Conservation (phyloP, 2,113 vertebrate genomes). For the Psittacula cyanocephala region DNA sequence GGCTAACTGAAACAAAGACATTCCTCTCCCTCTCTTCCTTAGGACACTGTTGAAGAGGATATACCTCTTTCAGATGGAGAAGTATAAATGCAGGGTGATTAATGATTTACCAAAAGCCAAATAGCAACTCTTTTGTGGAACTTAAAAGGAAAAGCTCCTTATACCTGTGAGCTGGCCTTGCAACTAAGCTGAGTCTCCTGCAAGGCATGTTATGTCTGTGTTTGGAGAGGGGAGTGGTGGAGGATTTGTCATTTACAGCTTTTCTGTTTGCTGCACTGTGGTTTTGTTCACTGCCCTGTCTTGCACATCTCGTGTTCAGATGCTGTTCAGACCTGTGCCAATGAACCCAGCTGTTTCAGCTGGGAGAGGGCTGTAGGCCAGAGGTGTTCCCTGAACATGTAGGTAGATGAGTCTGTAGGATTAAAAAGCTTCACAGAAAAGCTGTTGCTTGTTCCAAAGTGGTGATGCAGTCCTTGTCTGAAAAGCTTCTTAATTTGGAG, state of each 20-base stretch:
- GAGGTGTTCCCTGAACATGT: not conserved
- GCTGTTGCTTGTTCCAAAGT: not conserved
- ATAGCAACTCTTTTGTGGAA: not conserved
- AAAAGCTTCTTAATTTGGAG: not conserved
- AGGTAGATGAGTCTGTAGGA: not conserved
- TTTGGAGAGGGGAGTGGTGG: not conserved
- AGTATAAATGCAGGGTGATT: not conserved
- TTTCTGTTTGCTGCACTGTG: not conserved
- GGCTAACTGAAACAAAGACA: not conserved
- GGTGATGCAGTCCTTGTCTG: not conserved
- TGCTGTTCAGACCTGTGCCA: not conserved
- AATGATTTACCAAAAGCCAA: not conserved
- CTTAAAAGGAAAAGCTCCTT: not conserved
- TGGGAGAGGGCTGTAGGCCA: not conserved
- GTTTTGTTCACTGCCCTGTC: not conserved
- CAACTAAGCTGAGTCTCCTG: not conserved
- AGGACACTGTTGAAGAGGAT: not conserved
- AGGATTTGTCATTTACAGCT: not conserved
- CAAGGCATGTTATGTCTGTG: not conserved
- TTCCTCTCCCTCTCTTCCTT: not conserved
- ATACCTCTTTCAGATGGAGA: not conserved
- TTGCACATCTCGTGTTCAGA: too few relatives aligned
- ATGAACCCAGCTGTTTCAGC: accelerated
- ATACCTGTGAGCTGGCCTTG: not conserved
- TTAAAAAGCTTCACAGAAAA: not conserved